Evolutionary conservation across 2,888 invertebrate species (phyloP), one percentile per base, ranked within the genome.

Genomic region (Octodonta nipae): DNA sequence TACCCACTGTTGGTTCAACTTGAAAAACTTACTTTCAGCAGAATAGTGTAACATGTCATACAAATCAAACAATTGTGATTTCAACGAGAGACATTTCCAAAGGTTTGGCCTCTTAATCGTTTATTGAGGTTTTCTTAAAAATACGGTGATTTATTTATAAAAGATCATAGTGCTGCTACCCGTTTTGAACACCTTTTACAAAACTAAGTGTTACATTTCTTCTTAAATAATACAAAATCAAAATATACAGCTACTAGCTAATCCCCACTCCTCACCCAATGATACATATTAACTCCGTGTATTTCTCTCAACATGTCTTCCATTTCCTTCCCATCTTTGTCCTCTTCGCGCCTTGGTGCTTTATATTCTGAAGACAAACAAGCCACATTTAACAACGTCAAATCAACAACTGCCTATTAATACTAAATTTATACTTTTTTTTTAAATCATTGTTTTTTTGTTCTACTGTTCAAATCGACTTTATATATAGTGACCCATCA

Each of bases 221-320:
- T 13, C 2, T 7, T 5, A 30, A 30, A 15, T 20, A 25, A 32
- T 15, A 13, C 12, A 3, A 26, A 14, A 11, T 27, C 17, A 32
- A 20, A 17, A 32, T 13, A 28, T 22, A 8, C 24, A 15, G 5
- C n/a, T 10, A 30, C 13, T 17, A 12, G 8, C 27, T 27, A 33
- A 13, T 11, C 26, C 17, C 15, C 24, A 12, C 20, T 40, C 56
- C 63, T 60, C 46, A 60, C 51, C 59, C 70, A 65, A 53, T 75
- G 73, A 60, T 70, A 73, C 42, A 67, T 58, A 51, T 66, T 65
- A 55, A 73, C 74, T 49, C 76, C 75, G 51, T 77, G 76, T 46
- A 70, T 73, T 59, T 71, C 67, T 62, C 69, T 66, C 56, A 75
- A 67, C 49, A 76, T 63, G 47, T 65, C 65, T 56, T 75, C 75